Evolutionary conservation across 1,140 invertebrate species (phyloP).

Genomic region (Anthonomus grandis): DNA sequence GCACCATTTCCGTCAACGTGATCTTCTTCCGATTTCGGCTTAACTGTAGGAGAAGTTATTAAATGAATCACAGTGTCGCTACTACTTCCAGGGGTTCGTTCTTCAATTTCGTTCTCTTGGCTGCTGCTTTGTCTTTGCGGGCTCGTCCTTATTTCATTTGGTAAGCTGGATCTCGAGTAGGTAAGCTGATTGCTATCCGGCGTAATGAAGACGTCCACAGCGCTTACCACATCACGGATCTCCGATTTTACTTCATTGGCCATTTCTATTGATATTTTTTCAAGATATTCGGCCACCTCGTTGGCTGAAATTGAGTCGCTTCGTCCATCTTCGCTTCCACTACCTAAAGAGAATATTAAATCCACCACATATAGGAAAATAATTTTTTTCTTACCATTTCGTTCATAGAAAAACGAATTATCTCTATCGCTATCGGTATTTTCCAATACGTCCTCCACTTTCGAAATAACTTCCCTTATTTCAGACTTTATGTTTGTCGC

Average conservation of each 20-base stretch:
- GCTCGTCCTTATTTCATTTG: neutral
- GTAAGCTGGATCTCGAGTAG: slow-evolving; percentile 39
- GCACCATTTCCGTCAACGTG: slow-evolving; percentile 31
- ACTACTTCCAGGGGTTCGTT: slow-evolving; percentile 37
- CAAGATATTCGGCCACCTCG: slow-evolving; percentile 70
- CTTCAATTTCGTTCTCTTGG: slow-evolving; percentile 4
- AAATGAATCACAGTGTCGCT: slow-evolving; percentile 40
- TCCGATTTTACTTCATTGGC: slow-evolving; percentile 75
- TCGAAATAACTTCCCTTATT: slow-evolving; percentile 73
- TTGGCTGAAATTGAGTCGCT: slow-evolving; percentile 67
- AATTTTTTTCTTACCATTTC: slow-evolving; percentile 27
- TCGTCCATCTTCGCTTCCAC: slow-evolving; percentile 46
- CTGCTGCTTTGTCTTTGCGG: neutral
- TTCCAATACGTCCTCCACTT: slow-evolving; percentile 71
- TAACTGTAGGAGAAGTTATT: slow-evolving; percentile 38
- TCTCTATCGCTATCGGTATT: slow-evolving; percentile 53
- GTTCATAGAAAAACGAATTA: slow-evolving; percentile 43
- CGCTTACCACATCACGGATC: slow-evolving; percentile 67
- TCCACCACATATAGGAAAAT: neutral
- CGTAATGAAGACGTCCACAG: slow-evolving; percentile 67
- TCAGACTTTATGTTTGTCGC: slow-evolving; percentile 79
- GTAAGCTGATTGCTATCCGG: slow-evolving; percentile 48
- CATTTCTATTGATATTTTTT: slow-evolving; percentile 73
- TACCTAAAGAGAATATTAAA: slow-evolving; percentile 21
- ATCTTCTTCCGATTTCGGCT: slow-evolving; percentile 28